Evolutionary conservation across 1,140 invertebrate species (phyloP), one percentile per base, ranked within the genome.

Genomic region (Drosophila simulans): DNA sequence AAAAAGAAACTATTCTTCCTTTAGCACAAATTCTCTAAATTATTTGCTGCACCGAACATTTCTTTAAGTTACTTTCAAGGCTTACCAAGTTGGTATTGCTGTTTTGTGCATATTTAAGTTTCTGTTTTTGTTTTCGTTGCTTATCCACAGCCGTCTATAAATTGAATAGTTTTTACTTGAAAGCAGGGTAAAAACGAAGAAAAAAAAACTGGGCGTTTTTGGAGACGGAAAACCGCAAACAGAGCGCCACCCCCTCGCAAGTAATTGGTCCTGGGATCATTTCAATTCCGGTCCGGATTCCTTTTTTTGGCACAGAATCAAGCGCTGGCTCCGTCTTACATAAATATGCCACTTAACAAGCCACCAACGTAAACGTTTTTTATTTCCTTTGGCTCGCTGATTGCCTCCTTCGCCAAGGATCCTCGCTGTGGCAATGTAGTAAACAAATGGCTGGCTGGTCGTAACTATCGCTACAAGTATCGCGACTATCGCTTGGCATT

Each of bases 321-420:
- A 73, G 62, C 46, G 65, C 43, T 42, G 34, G 37, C 34, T 25
- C 22, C 62, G 52, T 51, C 57, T 82, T 68, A 77, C 79, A 89
- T 86, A 88, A 86, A 83, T 83, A 78, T 81, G 79, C 65, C 83
- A 86, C 79, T 88, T 86, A 83, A 69, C 82, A 72, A 76, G 71
- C 72, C 72, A 76, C 52, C 60, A 76, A 76, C 72, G 72, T 75
- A 76, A 70, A 70, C 5, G 46, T 76, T 66, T 74, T 55, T 63
- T 75, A 64, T 75, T 74, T 49, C 60, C 37, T 25, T 45, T 63
- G 53, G 62, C 62, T 74, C 60, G 57, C 58, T 76, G 72, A 74
- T 74, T 56, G 71, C 40, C 72, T 40, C 31, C 65, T 39, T 13
- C 15, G 64, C 35, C 27, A 27, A 20, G 20, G 49, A 42, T 48